phyloP scores from a whole-genome alignment of 2,797 vertebrate genomes.

The Fistularia tabacaria region DNA sequence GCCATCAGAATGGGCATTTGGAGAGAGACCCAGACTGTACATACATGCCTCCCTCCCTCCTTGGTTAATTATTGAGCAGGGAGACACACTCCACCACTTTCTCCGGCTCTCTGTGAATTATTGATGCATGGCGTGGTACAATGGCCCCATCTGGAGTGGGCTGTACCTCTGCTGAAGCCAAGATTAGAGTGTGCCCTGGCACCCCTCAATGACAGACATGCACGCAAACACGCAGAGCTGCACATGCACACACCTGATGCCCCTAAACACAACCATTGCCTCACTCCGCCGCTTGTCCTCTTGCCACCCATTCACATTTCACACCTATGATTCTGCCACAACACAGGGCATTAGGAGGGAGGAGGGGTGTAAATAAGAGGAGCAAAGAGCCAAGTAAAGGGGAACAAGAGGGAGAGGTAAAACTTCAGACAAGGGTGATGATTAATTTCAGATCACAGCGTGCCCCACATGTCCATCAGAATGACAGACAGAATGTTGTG shows the following conservation, averaged over 20 bases:
- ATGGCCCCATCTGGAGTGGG: slow-evolving; percentile 77
- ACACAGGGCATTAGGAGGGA: neutral
- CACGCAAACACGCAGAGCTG: slow-evolving; percentile 11
- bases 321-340: slow-evolving; percentile 34
- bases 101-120: slow-evolving; percentile 74
- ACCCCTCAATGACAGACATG: slow-evolving; percentile 31
- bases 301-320: slow-evolving; percentile 27
- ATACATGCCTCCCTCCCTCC: slow-evolving; percentile 65
- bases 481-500: too few species aligned
- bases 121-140: slow-evolving; percentile 74
- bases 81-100: slow-evolving; percentile 75
- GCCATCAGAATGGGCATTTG: slow-evolving; percentile 65
- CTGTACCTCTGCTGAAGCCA: slow-evolving; percentile 56
- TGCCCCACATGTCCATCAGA: too few species aligned
- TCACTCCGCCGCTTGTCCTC: slow-evolving; percentile 28
- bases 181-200: slow-evolving; percentile 64
- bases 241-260: slow-evolving; percentile 14
- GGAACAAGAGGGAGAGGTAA: slow-evolving; percentile 2
- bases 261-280: slow-evolving; percentile 6
- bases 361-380: slow-evolving; percentile 33
- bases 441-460: too few species aligned
- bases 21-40: slow-evolving; percentile 68
- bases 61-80: slow-evolving; percentile 79
- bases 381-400: slow-evolving; percentile 12
- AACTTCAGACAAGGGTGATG: too few species aligned